Base-by-base conservation (phyloP, 2,888 invertebrate genomes). In the Tetropium fuscum region DNA sequence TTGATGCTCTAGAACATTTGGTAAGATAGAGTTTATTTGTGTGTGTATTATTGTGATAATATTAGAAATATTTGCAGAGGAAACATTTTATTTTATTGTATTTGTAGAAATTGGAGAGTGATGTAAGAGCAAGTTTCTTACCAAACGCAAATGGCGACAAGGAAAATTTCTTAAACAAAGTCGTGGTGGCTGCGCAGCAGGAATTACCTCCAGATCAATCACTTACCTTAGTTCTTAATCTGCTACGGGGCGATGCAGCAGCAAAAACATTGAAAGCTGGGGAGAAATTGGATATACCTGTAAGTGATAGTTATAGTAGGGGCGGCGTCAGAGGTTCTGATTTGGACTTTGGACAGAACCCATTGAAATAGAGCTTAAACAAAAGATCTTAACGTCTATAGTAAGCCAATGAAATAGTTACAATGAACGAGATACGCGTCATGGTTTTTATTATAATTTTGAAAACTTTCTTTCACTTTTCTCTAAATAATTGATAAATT, bases 1-100 rank as follows among this genome's bases (percentile, higher is more conserved):
- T 84, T 60, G 90, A 91, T 74, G 93, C 95, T 1, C 78, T 94
- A 41, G 86, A 88, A 22, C 91, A 90, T 75, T 87, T 93, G 87
- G 91, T 91, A 11, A 27, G 44, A 16, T 15, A 11, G 3, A 40
- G 11, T 20, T 18, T 38, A 36, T 36, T 27, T 6, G 13, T 40
- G 3, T 2, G n/a, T 22, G 3, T 13, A 8, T 15, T 27, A 10
- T 20, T 20, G 4, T 20, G 1, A 27, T n/a, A 2, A 8, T 27
- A 2, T 27, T 27, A 27, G 8, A 4, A 2, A n/a, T 7, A 27
- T 27, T n/a, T n/a, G 8, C 8, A n/a, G 2, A 30, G 7, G n/a
- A 2, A 30, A n/a, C 10, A 11, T 30, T 44, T 62, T 60, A 63
- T 68, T 75, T 75, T 8, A 68, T 15, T 44, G 6, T 25, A 19